These are phyloP conservation scores for Sus cebifrons DNA, from an alignment of 2,797 vertebrate species.

Conservation along the genomic window DNA sequence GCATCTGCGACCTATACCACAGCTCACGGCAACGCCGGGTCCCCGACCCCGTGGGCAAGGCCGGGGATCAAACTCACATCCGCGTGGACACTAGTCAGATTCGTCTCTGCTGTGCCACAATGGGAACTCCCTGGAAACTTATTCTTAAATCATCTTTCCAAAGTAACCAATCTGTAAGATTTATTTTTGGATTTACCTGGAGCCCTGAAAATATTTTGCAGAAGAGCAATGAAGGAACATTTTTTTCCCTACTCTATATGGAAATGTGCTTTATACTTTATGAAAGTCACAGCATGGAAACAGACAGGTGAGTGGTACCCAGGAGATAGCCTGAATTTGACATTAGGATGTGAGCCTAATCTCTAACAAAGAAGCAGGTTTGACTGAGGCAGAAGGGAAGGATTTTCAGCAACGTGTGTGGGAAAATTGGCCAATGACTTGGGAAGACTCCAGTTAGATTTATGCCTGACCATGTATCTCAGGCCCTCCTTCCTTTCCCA, in stretches of 20 bases:
- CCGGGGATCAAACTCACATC: too few relatives aligned
- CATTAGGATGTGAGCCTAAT: neutral
- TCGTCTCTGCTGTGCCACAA: too few relatives aligned
- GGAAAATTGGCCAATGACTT: neutral
- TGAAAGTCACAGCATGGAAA: neutral
- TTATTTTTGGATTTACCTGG: slow-evolving; percentile 24
- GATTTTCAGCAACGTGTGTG: neutral
- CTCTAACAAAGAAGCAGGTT: neutral
- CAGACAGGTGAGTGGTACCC: neutral
- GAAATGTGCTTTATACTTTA: slow-evolving; percentile 43
- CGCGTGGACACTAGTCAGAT: too few relatives aligned
- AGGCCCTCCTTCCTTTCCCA: neutral
- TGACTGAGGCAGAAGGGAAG: neutral
- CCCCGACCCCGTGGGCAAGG: too few relatives aligned
- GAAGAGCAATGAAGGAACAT: slow-evolving; percentile 14
- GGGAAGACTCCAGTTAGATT: neutral
- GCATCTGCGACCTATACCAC: too few relatives aligned
- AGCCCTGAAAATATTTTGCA: slow-evolving; percentile 20
- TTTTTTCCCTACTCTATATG: neutral
- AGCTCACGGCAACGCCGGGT: too few relatives aligned
- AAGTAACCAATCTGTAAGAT: slow-evolving; percentile 4
- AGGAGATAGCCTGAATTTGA: neutral
- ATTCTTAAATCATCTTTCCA: slow-evolving; percentile 56
- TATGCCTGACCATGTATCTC: neutral
- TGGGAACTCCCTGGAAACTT: neutral